Evolutionary conservation across 2,797 vertebrate genomes (phyloP), one percentile per base, ranked within the genome.

Genomic region (Chaunax sp.): DNA sequence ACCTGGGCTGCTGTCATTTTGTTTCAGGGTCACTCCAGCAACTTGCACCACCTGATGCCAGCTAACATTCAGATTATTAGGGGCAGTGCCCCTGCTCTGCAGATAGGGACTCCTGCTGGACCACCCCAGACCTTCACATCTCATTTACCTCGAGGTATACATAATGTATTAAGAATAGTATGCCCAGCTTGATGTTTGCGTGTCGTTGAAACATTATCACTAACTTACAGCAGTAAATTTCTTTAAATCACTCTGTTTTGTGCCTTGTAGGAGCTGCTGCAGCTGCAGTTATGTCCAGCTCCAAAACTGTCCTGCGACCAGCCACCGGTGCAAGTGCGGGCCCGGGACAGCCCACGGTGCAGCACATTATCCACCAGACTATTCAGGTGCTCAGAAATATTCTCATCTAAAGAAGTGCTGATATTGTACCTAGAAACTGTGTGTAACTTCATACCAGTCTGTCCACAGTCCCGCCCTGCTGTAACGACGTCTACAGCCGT

Each of bases 211-310:
- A 20, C 13, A 6, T 57, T 26, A 13, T 11, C 0, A 0, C 6
- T 40, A 19, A 15, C 38, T 38, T 51, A 16, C 20, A 15, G n/a
- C 13, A 13, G 16, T 59, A 26, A 12, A 11, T 65, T 61, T 65
- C 33, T 20, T 20, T 41, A 40, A 10, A 56, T 58, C 5, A 1
- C 1, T 55, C 2, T 75, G 0, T 49, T 30, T 15, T 67, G 1
- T 43, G 20, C 13, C 18, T 83, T 71, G 49, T 54, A 99, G 98
- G 98, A 65, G 97, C 98, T 54, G 97, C 96, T 1, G 97, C 97
- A 61, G 98, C 98, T 75, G 97, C 98, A 37, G 97, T 98, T 64
- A 99, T 99, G 95, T 99, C 97, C 59, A 98, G 96, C 82, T 95
- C 96, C 61, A 99, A 99, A 94, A 96, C 97, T 1, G 97, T 99